These are phyloP conservation scores for Pseudomyrmex flavicornis DNA, from an alignment of 1,140 invertebrate genomes.

Conservation along the genomic window DNA sequence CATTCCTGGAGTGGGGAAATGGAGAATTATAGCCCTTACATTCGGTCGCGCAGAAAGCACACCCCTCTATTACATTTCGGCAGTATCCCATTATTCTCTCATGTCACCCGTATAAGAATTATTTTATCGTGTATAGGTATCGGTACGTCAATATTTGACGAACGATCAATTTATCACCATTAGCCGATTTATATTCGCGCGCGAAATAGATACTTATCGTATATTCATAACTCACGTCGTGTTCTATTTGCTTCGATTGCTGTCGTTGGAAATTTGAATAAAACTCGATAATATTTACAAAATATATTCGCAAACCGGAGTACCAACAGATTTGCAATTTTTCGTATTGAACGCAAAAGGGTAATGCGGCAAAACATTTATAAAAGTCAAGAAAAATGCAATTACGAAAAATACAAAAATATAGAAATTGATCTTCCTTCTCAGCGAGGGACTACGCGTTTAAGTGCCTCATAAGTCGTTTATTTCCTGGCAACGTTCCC, in stretches of 20 bases:
- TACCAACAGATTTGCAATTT: too few relatives aligned
- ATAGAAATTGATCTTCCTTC: too few relatives aligned
- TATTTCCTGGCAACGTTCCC: conserved; percentile 74
- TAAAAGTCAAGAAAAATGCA: conserved; percentile 22
- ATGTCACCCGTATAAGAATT: conserved; percentile 11
- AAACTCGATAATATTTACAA: neutral
- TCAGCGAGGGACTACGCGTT: conserved; percentile 63
- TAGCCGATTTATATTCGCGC: conserved; percentile 10
- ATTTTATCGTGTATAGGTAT: conserved; percentile 18
- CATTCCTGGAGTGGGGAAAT: conserved; percentile 7
- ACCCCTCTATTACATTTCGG: conserved; percentile 35
- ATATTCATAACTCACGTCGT: too few relatives aligned
- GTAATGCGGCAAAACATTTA: neutral
- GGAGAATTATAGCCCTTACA: conserved; percentile 47
- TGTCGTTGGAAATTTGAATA: too few relatives aligned
- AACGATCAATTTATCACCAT: conserved; percentile 19
- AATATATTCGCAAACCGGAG: neutral
- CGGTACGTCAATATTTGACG: neutral
- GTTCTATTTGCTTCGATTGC: too few relatives aligned
- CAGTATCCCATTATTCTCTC: conserved; percentile 30
- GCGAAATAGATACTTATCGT: neutral
- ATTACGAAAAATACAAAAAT: too few relatives aligned
- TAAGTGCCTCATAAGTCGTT: conserved; percentile 73
- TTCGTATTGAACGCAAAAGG: too few relatives aligned
- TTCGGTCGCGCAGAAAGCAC: conserved; percentile 7